Percentiles rank a stretch among this genome's conserved stretches.
These are phyloP conservation scores for Aricia agestis DNA, from an alignment of 1,140 invertebrate species.

Conservation along the genomic window DNA sequence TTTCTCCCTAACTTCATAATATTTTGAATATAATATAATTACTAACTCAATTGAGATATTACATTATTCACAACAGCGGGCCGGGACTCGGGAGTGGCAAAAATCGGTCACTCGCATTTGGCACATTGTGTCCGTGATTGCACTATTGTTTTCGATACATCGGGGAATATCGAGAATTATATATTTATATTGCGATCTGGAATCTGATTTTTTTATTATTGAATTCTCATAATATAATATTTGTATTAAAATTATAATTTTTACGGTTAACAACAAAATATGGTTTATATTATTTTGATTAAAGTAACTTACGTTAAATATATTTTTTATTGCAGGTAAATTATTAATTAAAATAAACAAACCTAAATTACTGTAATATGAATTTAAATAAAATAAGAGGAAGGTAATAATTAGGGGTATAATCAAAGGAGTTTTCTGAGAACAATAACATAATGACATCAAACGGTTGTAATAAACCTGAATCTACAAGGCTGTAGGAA, in stretches of 20 bases:
- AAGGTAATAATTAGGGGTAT: background rate
- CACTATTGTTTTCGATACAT: conserved; percentile 32
- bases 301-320: too few species aligned
- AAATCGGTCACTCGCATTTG: conserved; percentile 36
- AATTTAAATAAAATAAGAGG: background rate
- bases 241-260: too few species aligned
- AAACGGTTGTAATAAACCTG: background rate
- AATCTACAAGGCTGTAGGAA: background rate
- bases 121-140: conserved; percentile 26
- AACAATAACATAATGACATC: conserved; percentile 3
- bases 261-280: too few species aligned
- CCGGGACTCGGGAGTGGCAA: background rate
- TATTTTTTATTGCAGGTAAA: too few species aligned
- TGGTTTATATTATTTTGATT: too few species aligned
- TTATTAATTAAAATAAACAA: too few species aligned
- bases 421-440: background rate
- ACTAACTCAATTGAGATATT: background rate
- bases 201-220: conserved; percentile 14
- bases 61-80: background rate
- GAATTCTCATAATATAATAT: too few species aligned
- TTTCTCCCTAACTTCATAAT: background rate
- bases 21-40: background rate
- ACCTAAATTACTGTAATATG: too few species aligned
- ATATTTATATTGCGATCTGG: conserved; percentile 11
- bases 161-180: conserved; percentile 15